Evolutionary conservation across 1,140 invertebrate species (phyloP).

Genomic region (Chrysopa pallens): DNA sequence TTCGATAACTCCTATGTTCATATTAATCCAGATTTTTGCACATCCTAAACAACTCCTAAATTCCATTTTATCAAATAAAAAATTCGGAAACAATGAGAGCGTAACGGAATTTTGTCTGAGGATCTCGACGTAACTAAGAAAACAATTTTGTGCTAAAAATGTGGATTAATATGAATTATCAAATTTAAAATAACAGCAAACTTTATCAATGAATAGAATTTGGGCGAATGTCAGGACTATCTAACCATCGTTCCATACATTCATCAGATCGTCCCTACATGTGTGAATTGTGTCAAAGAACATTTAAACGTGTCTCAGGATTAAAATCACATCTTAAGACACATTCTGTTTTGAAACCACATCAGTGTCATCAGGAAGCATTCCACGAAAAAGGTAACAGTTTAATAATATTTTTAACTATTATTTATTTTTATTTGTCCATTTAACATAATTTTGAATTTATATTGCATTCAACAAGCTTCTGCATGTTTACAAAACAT

Average conservation of each 20-base stretch:
- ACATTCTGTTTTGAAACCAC: constrained; percentile 50
- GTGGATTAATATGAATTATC: too few species aligned
- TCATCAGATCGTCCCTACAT: constrained; percentile 48
- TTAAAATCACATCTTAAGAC: constrained; percentile 58
- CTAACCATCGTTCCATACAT: constrained; percentile 55
- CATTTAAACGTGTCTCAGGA: constrained; percentile 56
- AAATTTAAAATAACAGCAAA: too few species aligned
- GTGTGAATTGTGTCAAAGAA: constrained; percentile 55
- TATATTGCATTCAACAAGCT: too few species aligned
- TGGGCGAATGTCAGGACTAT: constrained; percentile 51
- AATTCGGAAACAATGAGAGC: too few species aligned
- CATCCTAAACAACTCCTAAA: too few species aligned
- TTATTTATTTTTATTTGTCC: neutral
- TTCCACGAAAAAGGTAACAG: constrained; percentile 57
- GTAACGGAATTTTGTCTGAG: too few species aligned
- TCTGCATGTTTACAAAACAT: too few species aligned
- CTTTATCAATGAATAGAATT: constrained; percentile 39
- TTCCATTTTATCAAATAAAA: too few species aligned
- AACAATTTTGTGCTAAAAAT: too few species aligned
- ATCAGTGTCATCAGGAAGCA: constrained; percentile 51
- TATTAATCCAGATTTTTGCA: too few species aligned
- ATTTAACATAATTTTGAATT: too few species aligned
- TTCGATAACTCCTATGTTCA: neutral
- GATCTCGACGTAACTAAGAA: too few species aligned
- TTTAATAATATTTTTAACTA: neutral